Base-by-base conservation (phyloP, 1,140 invertebrate genomes). In the Nylanderia fulva region DNA sequence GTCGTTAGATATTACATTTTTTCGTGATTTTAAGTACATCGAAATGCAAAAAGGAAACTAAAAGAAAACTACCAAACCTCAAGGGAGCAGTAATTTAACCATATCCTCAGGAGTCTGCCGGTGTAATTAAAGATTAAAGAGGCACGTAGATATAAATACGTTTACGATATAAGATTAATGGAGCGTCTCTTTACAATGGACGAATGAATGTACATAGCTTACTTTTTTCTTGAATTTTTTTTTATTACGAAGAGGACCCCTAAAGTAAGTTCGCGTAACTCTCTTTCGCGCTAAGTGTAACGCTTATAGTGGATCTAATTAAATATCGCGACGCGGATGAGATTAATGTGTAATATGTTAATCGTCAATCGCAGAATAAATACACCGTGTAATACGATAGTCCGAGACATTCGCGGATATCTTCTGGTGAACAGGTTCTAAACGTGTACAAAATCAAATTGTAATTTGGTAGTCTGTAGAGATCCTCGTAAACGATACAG, bases 391-490 rank as follows among this genome's bases (percentile, higher is more conserved):
- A 63, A 56, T 82, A 71, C 39, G 36, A 39, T 82, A 42, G 24
- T 72, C 52, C 80, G 58, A 58, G 27, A 27, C n/a, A 42, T 36
- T 76, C 54, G 61, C 61, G 74, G 52, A 90, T 88, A 82, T 91
- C 87, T 88, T 85, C 88, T 87, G 87, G 84, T 90, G 83, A 86
- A 87, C 83, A 88, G 90, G 79, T 91, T 90, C 84, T 86, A 91
- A 88, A 82, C 88, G 90, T 94, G 93, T 94, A 94, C 93, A 94
- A 93, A 94, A 94, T 93, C 90, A 93, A 94, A 93, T 93, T 90
- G 89, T 92, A 92, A 91, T 84, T 89, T 90, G 52, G 88, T 93
- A 93, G 91, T 88, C 71, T 79, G 86, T 93, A 93, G 90, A 91
- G 29, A 92, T 88, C 85, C 91, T 91, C 13, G 89, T 88, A 90